These are phyloP conservation scores for Drosophila mayaguana DNA, from an alignment of 2,888 invertebrate genomes.

Conservation along the genomic window DNA sequence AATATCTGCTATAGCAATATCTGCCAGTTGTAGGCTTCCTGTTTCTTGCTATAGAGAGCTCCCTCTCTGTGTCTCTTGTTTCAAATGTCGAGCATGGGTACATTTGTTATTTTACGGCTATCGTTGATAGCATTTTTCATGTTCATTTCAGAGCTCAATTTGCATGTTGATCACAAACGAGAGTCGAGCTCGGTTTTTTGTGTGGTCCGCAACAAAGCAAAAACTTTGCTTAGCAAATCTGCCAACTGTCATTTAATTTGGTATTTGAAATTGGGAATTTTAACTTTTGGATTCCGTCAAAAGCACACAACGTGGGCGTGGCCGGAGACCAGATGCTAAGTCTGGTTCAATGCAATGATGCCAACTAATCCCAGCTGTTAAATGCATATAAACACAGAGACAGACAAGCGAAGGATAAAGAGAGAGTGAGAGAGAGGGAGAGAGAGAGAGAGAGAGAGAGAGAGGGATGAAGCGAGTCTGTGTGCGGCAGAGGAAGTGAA, in stretches of 20 bases:
- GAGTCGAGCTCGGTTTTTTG: not conserved
- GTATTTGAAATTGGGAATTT: constrained; percentile 43
- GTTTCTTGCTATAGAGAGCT: not conserved
- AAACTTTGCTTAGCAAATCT: constrained; percentile 24
- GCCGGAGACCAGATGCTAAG: not conserved
- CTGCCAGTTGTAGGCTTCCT: not conserved
- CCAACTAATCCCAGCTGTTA: constrained; percentile 70
- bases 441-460: not conserved
- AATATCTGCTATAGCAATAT: no score
- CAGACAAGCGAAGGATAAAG: not conserved
- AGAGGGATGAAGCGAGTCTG: not conserved
- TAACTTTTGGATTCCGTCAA: constrained; percentile 19
- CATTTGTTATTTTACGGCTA: not conserved
- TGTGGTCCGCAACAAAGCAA: not conserved
- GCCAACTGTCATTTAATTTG: constrained; percentile 38
- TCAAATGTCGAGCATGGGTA: not conserved
- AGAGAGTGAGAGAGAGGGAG: not conserved
- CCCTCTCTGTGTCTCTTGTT: not conserved
- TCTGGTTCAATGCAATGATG: constrained; percentile 64
- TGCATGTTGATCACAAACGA: constrained; percentile 1
- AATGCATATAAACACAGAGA: constrained; percentile 37
- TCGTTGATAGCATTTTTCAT: not conserved
- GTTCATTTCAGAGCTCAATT: constrained; percentile 23
- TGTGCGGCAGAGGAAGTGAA: not conserved
- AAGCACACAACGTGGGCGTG: not conserved